These are phyloP conservation scores for Prunella himalayana DNA, from an alignment of 2,113 vertebrate genomes.

Conservation along the genomic window DNA sequence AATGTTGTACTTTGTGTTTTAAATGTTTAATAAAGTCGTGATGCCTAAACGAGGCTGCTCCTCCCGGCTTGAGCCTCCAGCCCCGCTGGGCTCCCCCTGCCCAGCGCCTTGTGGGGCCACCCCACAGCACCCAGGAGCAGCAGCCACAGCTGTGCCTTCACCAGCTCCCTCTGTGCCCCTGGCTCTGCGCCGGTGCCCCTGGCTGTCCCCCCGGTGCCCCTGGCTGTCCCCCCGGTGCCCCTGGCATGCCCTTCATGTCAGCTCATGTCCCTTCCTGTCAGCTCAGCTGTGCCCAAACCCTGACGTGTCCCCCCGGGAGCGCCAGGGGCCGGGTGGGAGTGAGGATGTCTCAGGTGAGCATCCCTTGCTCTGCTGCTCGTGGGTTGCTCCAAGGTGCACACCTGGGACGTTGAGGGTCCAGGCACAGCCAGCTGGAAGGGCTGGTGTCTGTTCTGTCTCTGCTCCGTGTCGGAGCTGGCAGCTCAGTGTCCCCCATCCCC, in stretches of 20 bases:
- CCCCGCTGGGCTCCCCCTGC: accelerated
- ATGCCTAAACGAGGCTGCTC: background rate
- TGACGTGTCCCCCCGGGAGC: background rate
- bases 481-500: accelerated
- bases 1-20: slow-evolving; percentile 66
- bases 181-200: too few relatives aligned
- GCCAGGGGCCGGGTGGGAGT: background rate
- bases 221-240: too few relatives aligned
- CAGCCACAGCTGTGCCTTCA: accelerated
- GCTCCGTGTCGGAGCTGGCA: accelerated
- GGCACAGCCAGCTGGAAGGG: background rate
- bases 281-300: background rate
- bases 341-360: background rate
- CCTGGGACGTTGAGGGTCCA: accelerated
- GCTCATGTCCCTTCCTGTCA: too few relatives aligned
- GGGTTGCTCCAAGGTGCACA: accelerated
- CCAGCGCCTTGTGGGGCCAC: accelerated
- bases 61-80: accelerated
- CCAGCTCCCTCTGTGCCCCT: background rate
- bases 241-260: too few relatives aligned
- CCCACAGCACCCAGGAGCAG: accelerated
- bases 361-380: accelerated
- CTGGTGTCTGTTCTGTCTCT: background rate
- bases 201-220: too few relatives aligned
- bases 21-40: slow-evolving; percentile 56